These are phyloP conservation scores for Plagiodera versicolora DNA, from an alignment of 2,888 invertebrate species.

Conservation along the genomic window DNA sequence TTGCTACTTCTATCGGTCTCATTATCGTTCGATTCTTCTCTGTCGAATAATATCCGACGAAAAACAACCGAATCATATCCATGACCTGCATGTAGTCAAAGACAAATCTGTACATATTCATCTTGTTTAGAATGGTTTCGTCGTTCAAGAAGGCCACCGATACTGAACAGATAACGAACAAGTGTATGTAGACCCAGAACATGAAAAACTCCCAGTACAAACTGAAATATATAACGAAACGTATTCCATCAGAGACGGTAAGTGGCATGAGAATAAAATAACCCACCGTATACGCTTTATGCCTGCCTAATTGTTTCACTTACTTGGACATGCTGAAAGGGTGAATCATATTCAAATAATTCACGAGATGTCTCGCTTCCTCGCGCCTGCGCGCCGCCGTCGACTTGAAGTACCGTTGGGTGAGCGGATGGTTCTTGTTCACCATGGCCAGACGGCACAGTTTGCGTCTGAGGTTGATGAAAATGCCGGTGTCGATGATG, in stretches of 20 bases:
- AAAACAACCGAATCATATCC: conserved; percentile 13
- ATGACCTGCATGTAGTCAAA: background rate
- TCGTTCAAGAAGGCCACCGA: background rate
- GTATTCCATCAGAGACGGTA: too few species aligned
- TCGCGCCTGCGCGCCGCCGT: conserved; percentile 8
- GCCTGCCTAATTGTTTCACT: too few species aligned
- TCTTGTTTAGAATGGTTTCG: too few species aligned
- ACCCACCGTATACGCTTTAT: too few species aligned
- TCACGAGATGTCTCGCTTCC: conserved; percentile 10
- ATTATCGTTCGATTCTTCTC: conserved; percentile 7
- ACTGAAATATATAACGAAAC: background rate
- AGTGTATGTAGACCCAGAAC: conserved; percentile 1
- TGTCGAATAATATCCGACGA: conserved; percentile 11
- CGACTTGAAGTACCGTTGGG: conserved; percentile 14
- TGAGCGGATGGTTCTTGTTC: conserved; percentile 10
- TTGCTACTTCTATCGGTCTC: conserved; percentile 5
- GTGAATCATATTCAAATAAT: conserved; percentile 5
- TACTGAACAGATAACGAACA: background rate
- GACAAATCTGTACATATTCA: too few species aligned
- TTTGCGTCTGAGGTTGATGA: conserved; percentile 14
- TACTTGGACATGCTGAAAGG: conserved; percentile 10
- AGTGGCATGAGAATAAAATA: too few species aligned
- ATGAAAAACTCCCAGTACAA: conserved; percentile 20
- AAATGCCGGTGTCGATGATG: conserved; percentile 18
- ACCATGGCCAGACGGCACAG: conserved; percentile 4